A percentile compares a stretch with the other conserved stretches of the same genome.
These are phyloP conservation scores for Eulemur rufifrons DNA, from an alignment of 2,113 vertebrate genomes.

Conservation along the genomic window DNA sequence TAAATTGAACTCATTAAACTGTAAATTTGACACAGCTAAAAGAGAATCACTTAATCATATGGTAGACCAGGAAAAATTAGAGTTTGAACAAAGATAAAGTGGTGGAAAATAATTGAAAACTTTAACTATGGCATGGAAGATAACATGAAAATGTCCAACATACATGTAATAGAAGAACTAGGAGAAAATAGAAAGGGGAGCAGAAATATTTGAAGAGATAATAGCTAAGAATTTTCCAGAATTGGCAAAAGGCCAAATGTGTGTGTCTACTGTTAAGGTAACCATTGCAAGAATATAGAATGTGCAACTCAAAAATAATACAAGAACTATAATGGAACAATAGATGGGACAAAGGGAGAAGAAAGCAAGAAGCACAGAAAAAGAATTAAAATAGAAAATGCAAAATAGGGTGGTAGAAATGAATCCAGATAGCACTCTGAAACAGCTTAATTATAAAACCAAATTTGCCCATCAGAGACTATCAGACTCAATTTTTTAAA, in stretches of 20 bases:
- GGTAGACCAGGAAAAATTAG: not conserved
- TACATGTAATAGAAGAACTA: not conserved
- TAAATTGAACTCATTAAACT: not conserved
- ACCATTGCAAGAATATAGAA: not conserved
- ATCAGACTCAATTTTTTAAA: not conserved
- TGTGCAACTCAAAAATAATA: not conserved
- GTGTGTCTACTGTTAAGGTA: not conserved
- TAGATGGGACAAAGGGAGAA: not conserved
- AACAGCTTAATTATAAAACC: not conserved
- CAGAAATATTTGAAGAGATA: not conserved
- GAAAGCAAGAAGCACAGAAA: not conserved
- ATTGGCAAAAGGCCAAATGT: not conserved
- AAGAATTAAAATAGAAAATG: not conserved
- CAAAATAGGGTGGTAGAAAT: not conserved
- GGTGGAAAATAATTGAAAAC: not conserved
- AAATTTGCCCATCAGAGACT: not conserved
- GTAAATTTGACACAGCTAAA: not conserved
- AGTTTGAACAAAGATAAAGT: not conserved
- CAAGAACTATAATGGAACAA: not conserved
- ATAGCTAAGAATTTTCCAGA: not conserved
- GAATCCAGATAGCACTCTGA: not conserved
- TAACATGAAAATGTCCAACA: not conserved
- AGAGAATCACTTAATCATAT: not conserved
- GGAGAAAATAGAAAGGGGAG: not conserved
- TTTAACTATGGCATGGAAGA: not conserved